Evolutionary conservation across 2,113 vertebrate species (phyloP), one percentile per base, ranked within the genome.

Genomic region (Himantopus leucocephalus): DNA sequence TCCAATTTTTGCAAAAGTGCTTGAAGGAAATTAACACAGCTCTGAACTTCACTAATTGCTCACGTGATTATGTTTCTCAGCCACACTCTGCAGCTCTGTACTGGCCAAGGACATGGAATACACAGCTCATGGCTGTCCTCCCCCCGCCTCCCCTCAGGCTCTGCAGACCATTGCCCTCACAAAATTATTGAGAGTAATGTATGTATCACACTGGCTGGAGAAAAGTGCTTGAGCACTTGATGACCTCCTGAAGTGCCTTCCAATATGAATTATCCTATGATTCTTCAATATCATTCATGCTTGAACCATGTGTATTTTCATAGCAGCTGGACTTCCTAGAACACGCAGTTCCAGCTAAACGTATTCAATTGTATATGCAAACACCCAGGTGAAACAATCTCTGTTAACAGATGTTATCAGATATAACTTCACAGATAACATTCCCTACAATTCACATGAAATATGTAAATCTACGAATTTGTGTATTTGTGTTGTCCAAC

Each of bases 41-140:
- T 86, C 60, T 85, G 71, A 92, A 67, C 53, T 83, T 85, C 60
- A 62, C 47, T 90, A 92, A 93, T 88, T 88, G 55, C 66, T 93
- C 73, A 76, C 41, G 83, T 73, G 37, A 84, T 92, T 85, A 71
- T 37, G 48, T 58, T 82, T 94, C 62, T 59, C 52, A 60, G 89
- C 30, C 80, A 89, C 47, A 64, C 24, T 84, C 64, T 41, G 34
- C 55, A 77, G n/a, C 17, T 83, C 82, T 80, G 18, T 75, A 55
- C 55, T 0, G 0, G 63, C n/a, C 88, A 96, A 94, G 71, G 90
- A 77, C 59, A 66, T 7, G 39, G 32, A 85, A 88, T 8, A 68
- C 24, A 79, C 26, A 73, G 63, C 12, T 92, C 81, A 88, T 35
- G 35, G 35, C 37, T 79, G 30, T 79, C 43, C 66, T 66, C 45